Base-by-base conservation (phyloP, 1,140 invertebrate genomes). In the Ctenoplectra terminalis region DNA sequence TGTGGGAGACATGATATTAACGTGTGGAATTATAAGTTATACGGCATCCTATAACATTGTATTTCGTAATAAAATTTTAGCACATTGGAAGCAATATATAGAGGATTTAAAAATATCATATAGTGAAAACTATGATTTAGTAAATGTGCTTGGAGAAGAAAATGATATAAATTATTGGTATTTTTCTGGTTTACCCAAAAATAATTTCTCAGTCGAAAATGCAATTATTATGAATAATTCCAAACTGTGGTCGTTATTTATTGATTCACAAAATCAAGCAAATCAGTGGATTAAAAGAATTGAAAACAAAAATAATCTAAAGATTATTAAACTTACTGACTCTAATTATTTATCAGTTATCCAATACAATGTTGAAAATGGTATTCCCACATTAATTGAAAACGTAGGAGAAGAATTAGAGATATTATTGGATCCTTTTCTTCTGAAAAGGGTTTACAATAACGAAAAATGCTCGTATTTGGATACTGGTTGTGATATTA, bases 241-340 rank as follows among this genome's bases (percentile, higher is more conserved):
- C 0, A 70, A 90, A 7, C 81, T 95, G 74, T 97, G 96, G 95
- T 95, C 96, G 4, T 90, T 97, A n/a, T 94, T 97, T 88, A 95
- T 97, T 66, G 96, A 97, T 92, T 96, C 96, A 7, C 95, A 97
- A 90, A 95, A 94, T 69, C 96, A 96, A 88, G 96, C 96, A 4
- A 96, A 95, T 86, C 93, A 95, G 78, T 97, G 96, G 96, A 95
- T 97, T 17, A 96, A 95, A 87, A 95, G 94, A 82, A 95, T 96
- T 93, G 96, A 97, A 87, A 95, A 94, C 80, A 92, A 93, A 15
- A 96, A 96, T 82, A 94, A 95, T 64, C 89, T 97, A 0, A 91
- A 93, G 58, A 87, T 95, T 23, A 89, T 96, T 3, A 95, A 95
- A 89, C 87, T 95, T 0, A 94, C 92, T n/a, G 94, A 96, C 87